These are phyloP conservation scores for Drosophila ironensis DNA, from an alignment of 1,140 invertebrate genomes.

Conservation along the genomic window DNA sequence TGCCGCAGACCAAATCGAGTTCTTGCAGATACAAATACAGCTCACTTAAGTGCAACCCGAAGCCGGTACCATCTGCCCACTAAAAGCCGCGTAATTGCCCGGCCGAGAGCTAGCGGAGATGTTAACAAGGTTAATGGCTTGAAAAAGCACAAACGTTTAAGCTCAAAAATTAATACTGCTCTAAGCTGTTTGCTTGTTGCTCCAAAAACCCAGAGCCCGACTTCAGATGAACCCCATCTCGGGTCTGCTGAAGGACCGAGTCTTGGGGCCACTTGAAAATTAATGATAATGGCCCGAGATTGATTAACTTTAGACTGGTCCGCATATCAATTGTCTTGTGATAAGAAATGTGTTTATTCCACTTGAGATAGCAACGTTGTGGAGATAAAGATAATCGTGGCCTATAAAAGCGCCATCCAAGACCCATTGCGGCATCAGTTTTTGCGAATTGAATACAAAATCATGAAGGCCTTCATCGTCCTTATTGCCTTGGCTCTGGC, in stretches of 20 bases:
- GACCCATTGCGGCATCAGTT: slow-evolving; percentile 25
- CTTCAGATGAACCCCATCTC: background rate
- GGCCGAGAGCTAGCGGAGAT: slow-evolving; percentile 14
- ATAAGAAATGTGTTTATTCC: slow-evolving; percentile 1
- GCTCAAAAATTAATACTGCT: slow-evolving; percentile 18
- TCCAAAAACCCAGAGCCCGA: slow-evolving; percentile 14
- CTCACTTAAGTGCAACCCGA: slow-evolving; percentile 6
- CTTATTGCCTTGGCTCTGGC: slow-evolving; percentile 56
- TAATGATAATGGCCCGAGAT: slow-evolving; percentile 1
- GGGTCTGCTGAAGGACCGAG: background rate
- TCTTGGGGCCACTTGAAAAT: background rate
- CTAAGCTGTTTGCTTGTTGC: too few species aligned
- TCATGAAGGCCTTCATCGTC: slow-evolving; percentile 62
- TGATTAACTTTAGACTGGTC: background rate
- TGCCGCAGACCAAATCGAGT: slow-evolving; percentile 14
- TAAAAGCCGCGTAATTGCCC: slow-evolving; percentile 25
- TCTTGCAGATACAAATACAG: slow-evolving; percentile 9
- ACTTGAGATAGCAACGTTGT: slow-evolving; percentile 8
- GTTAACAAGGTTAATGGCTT: slow-evolving; percentile 45
- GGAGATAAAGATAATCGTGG: slow-evolving; percentile 8
- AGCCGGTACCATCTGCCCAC: slow-evolving; percentile 28
- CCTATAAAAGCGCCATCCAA: slow-evolving; percentile 18
- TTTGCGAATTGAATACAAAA: background rate
- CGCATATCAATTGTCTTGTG: background rate
- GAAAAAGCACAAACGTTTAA: slow-evolving; percentile 3